Evolutionary conservation across 2,888 invertebrate species (phyloP).

Genomic region (Liopterus haemorrhoidalis): DNA sequence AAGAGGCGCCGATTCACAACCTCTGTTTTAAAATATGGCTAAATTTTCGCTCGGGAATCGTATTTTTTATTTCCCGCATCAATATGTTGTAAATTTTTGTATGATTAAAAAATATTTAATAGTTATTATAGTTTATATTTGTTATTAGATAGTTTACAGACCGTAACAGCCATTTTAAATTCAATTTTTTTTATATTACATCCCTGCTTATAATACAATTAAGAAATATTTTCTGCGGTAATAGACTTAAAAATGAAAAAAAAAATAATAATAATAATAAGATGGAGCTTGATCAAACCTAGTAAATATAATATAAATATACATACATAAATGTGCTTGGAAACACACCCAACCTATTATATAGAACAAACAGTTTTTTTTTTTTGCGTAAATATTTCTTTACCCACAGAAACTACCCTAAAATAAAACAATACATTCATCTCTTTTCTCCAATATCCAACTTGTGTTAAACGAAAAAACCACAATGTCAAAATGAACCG

Average conservation of each 20-base stretch:
- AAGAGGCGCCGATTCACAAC: too few species aligned
- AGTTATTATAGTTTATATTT: too few species aligned
- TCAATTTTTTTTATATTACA: too few species aligned
- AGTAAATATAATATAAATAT: constrained; percentile 28
- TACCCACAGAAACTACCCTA: constrained; percentile 25
- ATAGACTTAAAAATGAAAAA: constrained; percentile 33
- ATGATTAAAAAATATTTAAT: too few species aligned
- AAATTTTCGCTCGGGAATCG: too few species aligned
- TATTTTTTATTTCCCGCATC: too few species aligned
- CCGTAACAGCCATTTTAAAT: too few species aligned
- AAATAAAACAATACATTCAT: constrained; percentile 31
- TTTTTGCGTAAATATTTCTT: not conserved
- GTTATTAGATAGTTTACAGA: too few species aligned
- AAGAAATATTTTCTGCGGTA: too few species aligned
- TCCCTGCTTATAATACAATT: too few species aligned
- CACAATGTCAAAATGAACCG: constrained; percentile 12
- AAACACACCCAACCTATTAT: constrained; percentile 37
- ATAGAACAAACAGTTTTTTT: not conserved
- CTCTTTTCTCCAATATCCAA: constrained; percentile 19
- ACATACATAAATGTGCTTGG: constrained; percentile 37
- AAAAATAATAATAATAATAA: constrained; percentile 35
- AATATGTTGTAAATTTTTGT: too few species aligned
- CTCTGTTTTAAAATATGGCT: too few species aligned
- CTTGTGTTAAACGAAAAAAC: not conserved
- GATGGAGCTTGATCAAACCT: constrained; percentile 18